Evolutionary conservation across 2,113 vertebrate genomes (phyloP).

Genomic region (Myrmophylax atrothorax): DNA sequence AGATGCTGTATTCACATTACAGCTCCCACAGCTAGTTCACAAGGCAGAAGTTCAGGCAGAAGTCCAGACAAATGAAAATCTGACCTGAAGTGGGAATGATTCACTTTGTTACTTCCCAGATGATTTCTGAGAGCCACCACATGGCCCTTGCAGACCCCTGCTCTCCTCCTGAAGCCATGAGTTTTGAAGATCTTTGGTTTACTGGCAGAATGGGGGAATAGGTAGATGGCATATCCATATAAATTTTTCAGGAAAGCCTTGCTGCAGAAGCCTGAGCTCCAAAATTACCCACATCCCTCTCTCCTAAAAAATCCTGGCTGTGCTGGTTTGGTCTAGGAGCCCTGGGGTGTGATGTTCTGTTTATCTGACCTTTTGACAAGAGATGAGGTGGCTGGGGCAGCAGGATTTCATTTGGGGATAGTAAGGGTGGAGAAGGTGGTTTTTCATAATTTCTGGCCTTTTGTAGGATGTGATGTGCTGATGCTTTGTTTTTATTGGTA

Average conservation of each 20-base stretch:
- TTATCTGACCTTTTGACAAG: slow-evolving; percentile 27
- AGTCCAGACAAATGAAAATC: slow-evolving; percentile 21
- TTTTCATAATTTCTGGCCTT: slow-evolving; percentile 21
- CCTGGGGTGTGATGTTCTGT: slow-evolving; percentile 1
- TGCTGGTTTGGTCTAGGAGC: neutral
- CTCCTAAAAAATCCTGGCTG: neutral
- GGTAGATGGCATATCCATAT: neutral
- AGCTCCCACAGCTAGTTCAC: neutral
- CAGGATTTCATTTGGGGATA: neutral
- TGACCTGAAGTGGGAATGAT: neutral
- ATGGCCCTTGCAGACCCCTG: neutral
- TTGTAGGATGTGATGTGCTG: slow-evolving; percentile 18
- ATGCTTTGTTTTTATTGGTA: slow-evolving; percentile 56
- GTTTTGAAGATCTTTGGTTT: neutral
- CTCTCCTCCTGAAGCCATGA: neutral
- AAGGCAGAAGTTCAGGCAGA: neutral
- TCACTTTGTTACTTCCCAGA: neutral
- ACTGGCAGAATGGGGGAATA: neutral
- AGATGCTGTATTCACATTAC: neutral
- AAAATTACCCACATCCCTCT: neutral
- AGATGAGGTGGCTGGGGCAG: slow-evolving; percentile 15
- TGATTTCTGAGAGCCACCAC: neutral
- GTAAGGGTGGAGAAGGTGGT: slow-evolving; percentile 11
- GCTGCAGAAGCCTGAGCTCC: neutral
- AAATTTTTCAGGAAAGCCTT: neutral